A percentile compares a stretch with the other conserved stretches of the same genome.
These are phyloP conservation scores for Porites cylindrica DNA, from an alignment of 92 coral and sea anemone species.

Conservation along the genomic window DNA sequence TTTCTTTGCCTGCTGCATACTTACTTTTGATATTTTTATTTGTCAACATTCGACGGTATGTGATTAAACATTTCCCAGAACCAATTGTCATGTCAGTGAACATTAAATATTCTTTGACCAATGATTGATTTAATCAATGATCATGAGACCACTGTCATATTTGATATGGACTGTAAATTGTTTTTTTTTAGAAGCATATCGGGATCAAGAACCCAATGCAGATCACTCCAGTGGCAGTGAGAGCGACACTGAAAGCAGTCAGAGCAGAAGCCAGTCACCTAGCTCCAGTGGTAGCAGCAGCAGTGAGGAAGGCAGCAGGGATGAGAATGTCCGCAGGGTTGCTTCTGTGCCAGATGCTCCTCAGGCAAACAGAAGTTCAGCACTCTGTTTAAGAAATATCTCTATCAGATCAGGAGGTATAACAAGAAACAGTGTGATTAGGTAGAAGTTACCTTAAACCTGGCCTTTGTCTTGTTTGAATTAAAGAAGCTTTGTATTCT, in stretches of 20 bases:
- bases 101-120: too few relatives aligned
- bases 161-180: background rate
- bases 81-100: too few relatives aligned
- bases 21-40: too few relatives aligned
- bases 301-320: constrained; percentile 82
- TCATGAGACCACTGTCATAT: background rate
- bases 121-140: background rate
- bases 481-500: background rate
- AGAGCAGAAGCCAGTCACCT: constrained; percentile 80
- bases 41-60: too few relatives aligned
- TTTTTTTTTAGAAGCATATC: constrained; percentile 55
- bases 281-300: constrained; percentile 82
- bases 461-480: too few relatives aligned
- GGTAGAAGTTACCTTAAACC: too few relatives aligned
- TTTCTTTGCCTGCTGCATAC: too few relatives aligned
- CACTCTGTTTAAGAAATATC: constrained; percentile 87
- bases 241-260: constrained; percentile 87
- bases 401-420: constrained; percentile 93
- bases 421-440: background rate
- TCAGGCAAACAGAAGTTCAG: constrained; percentile 71
- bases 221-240: constrained; percentile 86
- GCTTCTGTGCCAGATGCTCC: constrained; percentile 69
- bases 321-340: constrained; percentile 69
- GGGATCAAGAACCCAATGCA: constrained; percentile 71
- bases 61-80: too few relatives aligned